Percentiles rank a stretch among this genome's conserved stretches.
Evolutionary conservation across 2,113 vertebrate genomes (phyloP).

Genomic region (Stictonetta naevosa): DNA sequence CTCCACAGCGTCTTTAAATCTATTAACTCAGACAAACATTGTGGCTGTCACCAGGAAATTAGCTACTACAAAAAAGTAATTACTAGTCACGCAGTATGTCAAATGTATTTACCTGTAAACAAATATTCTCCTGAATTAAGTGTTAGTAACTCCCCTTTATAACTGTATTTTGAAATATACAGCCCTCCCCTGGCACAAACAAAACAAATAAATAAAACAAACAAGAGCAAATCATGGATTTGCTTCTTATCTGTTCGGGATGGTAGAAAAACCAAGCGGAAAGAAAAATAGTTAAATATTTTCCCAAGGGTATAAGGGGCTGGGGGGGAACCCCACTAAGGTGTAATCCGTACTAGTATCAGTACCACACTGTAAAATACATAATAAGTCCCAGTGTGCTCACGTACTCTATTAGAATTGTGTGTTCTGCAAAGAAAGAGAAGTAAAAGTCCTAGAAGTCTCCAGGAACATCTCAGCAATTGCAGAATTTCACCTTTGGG

Average conservation of each 20-base stretch:
- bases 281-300: background rate
- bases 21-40: slow-evolving; percentile 49
- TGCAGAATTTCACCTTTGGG: slow-evolving; percentile 3
- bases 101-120: slow-evolving; percentile 69
- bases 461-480: background rate
- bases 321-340: background rate
- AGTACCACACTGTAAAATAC: background rate
- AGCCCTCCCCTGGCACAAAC: slow-evolving; percentile 5
- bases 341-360: background rate
- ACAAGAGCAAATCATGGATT: background rate
- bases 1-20: slow-evolving; percentile 22
- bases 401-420: background rate
- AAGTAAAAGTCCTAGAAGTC: background rate
- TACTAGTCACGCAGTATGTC: slow-evolving; percentile 38
- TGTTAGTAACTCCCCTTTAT: slow-evolving; percentile 39
- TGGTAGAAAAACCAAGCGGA: background rate
- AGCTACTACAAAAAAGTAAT: slow-evolving; percentile 48
- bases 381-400: background rate
- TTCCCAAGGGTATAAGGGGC: background rate
- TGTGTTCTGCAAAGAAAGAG: background rate
- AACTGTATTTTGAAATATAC: slow-evolving; percentile 47
- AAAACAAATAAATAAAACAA: slow-evolving; percentile 40
- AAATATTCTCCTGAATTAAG: slow-evolving; percentile 61
- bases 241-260: background rate
- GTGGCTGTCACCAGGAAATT: slow-evolving; percentile 58